Base-by-base conservation (phyloP, 2,888 invertebrate species). In the Pandemis corylana region DNA sequence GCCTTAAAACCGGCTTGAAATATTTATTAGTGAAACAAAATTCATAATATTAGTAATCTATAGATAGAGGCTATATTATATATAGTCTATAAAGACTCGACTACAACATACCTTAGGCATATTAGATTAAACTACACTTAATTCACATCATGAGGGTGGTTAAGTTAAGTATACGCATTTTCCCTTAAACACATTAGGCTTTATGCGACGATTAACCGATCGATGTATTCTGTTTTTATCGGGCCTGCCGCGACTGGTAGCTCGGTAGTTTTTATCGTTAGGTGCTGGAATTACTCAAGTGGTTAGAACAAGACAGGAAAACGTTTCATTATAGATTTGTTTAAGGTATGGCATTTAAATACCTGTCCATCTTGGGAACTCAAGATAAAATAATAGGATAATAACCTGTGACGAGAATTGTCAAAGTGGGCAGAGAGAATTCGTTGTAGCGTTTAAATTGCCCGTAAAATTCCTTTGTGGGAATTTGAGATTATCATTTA, bases 181-280 rank as follows among this genome's bases (percentile, higher is more conserved):
- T 67, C 61, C 62, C 71, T 70, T 62, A 56, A 66, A 67, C 66
- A 75, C 62, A 71, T 75, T 71, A 71, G 67, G 66, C 59, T 67
- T 56, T 72, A 75, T 64, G 62, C 42, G 71, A 66, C 72, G 76
- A 76, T 79, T 78, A 77, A 61, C 68, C 71, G 51, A 68, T 15
- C 76, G 72, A 72, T 72, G 65, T 62, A 68, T 77, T 74, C 72
- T 20, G 20, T 56, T 76, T 72, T 75, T 56, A 66, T 71, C 62
- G 63, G 63, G 67, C 72, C 68, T 9, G 20, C 67, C 62, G 63
- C 67, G 67, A 76, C 68, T 20, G 20, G n/a, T 65, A 65, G 46
- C 72, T 13, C 15, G 56, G 4, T 12, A 59, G 72, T 65, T 72
- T 72, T 76, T 72, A 61, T 75, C 62, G 53, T 51, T 51, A 7